phyloP scores from a whole-genome alignment of 1,140 invertebrate genomes.

The Laupala kohalensis region DNA sequence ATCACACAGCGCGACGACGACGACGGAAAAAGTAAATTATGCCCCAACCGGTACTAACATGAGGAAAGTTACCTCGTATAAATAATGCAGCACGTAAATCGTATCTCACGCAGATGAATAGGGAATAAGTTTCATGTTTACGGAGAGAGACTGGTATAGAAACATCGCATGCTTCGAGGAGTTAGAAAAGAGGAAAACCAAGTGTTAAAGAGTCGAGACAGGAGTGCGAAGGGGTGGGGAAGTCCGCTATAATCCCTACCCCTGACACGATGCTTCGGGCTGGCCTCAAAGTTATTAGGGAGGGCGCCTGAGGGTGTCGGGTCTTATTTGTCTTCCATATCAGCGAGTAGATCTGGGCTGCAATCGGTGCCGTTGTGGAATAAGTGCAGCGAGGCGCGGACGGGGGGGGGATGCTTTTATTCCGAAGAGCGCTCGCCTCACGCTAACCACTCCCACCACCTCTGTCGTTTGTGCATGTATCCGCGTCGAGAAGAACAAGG shows the following conservation, averaged over 20 bases:
- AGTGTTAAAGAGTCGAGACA: too few relatives aligned
- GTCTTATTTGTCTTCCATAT: too few relatives aligned
- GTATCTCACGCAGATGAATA: neutral
- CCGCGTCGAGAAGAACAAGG: neutral
- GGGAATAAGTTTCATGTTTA: neutral
- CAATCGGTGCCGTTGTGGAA: too few relatives aligned
- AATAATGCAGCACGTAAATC: neutral
- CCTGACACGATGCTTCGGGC: too few relatives aligned
- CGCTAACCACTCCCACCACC: neutral
- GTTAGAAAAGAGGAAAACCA: neutral
- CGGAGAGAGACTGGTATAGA: neutral
- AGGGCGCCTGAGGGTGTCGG: too few relatives aligned
- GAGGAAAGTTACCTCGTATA: neutral
- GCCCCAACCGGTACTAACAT: neutral
- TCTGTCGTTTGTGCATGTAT: neutral
- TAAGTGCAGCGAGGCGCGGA: too few relatives aligned
- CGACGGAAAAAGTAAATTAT: neutral
- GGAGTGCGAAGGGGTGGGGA: neutral
- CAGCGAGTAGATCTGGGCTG: too few relatives aligned
- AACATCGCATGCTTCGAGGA: neutral
- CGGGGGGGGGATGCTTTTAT: neutral
- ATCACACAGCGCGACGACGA: neutral
- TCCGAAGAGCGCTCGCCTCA: neutral
- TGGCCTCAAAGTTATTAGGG: too few relatives aligned
- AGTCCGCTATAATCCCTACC: too few relatives aligned